Evolutionary conservation across 2,113 vertebrate species (phyloP), one percentile per base, ranked within the genome.

Genomic region (Leucoraja erinaceus): DNA sequence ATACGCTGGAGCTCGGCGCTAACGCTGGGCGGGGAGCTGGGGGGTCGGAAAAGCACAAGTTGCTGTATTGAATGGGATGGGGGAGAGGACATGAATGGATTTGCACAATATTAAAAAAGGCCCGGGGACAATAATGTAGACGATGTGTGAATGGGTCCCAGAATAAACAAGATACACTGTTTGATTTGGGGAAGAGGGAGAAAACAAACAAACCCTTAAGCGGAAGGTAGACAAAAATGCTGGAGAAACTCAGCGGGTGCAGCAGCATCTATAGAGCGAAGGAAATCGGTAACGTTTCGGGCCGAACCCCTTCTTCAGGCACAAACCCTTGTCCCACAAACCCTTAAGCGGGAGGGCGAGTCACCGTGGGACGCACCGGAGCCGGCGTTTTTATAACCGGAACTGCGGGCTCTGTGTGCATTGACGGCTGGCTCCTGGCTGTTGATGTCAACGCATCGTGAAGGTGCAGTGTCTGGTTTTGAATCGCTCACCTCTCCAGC

Each of bases 101-200:
- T 84, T 88, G 6, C 56, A n/a, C 83, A 63, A 88, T 31, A 16
- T 88, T 63, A 10, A 56, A 31, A 12, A 4, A 86, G 81, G 4
- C 22, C 81, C 25, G 81, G 9, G 25, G 10, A 86, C 31, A 59
- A 81, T 84, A 59, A 61, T 6, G 70, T 18, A 20, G 54, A 59
- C n/a, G 22, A 4, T 61, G 81, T 59, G 81, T 61, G 10, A 14
- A 54, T 59, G 10, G n/a, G 14, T 28, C 10, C n/a, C 1, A 12
- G 81, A 56, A 28, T n/a, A n/a, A 61, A 86, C 81, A 86, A 86
- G 61, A 61, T 54, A 59, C 81, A 86, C n/a, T 86, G 54, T 54
- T 81, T 47, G 38, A 1, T 3, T 47, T 47, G 38, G 33, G 33
- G 20, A 0, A n/a, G 81, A 86, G 56, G 18, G 54, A 20, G 54